Evolutionary conservation across 2,888 invertebrate species (phyloP).

Genomic region (Scrobipalpa atriplicella): DNA sequence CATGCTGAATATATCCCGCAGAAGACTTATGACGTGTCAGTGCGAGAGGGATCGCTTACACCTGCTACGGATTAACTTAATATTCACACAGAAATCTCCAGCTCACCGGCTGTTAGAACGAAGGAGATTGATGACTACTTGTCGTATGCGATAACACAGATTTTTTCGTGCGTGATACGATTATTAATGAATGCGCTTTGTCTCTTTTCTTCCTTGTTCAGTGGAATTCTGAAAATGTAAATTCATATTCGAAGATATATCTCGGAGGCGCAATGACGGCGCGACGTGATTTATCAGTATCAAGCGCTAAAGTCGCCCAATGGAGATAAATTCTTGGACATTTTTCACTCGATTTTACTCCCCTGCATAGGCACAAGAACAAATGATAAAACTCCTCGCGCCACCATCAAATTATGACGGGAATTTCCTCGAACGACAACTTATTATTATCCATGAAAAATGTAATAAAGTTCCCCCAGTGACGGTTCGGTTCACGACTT

Average conservation of each 20-base stretch:
- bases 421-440: slow-evolving; percentile 51
- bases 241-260: slow-evolving; percentile 36
- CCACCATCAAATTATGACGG: slow-evolving; percentile 52
- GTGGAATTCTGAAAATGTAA: slow-evolving; percentile 23
- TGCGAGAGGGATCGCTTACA: slow-evolving; percentile 33
- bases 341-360: slow-evolving; percentile 56
- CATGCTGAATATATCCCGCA: slow-evolving; percentile 23
- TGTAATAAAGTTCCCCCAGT: slow-evolving; percentile 42
- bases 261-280: slow-evolving; percentile 39
- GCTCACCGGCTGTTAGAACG: slow-evolving; percentile 31
- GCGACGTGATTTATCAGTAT: slow-evolving; percentile 60
- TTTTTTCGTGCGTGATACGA: slow-evolving; percentile 39
- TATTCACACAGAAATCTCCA: slow-evolving; percentile 33
- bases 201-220: slow-evolving; percentile 14
- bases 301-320: slow-evolving; percentile 55
- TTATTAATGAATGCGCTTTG: slow-evolving; percentile 34
- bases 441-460: slow-evolving; percentile 46
- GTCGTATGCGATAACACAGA: slow-evolving; percentile 39
- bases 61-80: slow-evolving; percentile 37
- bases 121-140: slow-evolving; percentile 40
- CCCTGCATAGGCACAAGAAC: slow-evolving; percentile 44
- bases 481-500: slow-evolving; percentile 13
- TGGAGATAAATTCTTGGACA: slow-evolving; percentile 61
- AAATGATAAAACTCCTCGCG: slow-evolving; percentile 40
- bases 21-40: slow-evolving; percentile 30